Conservation (phyloP, 2,888 invertebrate genomes). For the Nezara viridula region DNA sequence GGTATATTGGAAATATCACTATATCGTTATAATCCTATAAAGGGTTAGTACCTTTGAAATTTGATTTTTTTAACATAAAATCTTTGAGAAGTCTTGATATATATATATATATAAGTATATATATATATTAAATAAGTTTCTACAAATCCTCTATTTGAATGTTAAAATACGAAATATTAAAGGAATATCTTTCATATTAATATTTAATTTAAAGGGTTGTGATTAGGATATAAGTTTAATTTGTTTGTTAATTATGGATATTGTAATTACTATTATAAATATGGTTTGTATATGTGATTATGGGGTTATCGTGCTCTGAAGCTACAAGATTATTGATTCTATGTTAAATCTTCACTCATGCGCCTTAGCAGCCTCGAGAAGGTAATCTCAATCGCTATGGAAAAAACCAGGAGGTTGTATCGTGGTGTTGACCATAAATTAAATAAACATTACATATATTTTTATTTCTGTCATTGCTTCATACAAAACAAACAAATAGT, state of each 20-base stretch:
- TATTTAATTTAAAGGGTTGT: not conserved
- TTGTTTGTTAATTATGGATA: not conserved
- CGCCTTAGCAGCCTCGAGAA: not conserved
- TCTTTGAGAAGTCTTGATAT: too few species aligned
- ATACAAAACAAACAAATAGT: too few species aligned
- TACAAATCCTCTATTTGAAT: too few species aligned
- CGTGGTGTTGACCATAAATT: not conserved
- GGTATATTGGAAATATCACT: too few species aligned
- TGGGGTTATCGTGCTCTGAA: not conserved
- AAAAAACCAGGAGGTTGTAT: conserved; percentile 15
- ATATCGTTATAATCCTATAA: too few species aligned
- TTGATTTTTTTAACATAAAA: too few species aligned
- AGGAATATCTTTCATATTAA: not conserved
- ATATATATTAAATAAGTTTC: too few species aligned
- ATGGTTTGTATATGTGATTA: not conserved
- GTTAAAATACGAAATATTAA: not conserved
- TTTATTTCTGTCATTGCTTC: not conserved
- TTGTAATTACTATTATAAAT: not conserved
- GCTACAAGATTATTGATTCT: not conserved
- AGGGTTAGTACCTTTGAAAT: too few species aligned
- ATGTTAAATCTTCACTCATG: not conserved
- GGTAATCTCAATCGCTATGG: not conserved
- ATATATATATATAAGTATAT: too few species aligned
- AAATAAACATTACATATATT: not conserved
- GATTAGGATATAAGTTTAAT: not conserved